Conservation (phyloP, 2,888 invertebrate species). For the Aphidoletes aphidimyza region DNA sequence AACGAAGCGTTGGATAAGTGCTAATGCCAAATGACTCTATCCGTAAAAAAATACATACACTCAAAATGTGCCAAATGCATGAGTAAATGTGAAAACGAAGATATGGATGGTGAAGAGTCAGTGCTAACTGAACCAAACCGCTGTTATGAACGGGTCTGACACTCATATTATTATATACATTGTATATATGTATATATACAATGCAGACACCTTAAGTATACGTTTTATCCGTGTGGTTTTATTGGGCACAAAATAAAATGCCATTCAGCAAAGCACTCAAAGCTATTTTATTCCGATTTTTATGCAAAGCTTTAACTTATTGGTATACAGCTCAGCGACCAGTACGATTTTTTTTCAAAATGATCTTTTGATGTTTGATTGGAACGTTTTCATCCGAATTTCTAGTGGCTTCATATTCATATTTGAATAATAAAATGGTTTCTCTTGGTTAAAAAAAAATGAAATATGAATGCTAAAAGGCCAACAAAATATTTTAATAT, state of each 20-base stretch:
- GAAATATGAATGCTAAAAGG: too few species aligned
- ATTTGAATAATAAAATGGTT: background rate
- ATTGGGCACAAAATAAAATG: too few species aligned
- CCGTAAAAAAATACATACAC: constrained; percentile 38
- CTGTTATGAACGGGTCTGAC: too few species aligned
- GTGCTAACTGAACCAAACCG: too few species aligned
- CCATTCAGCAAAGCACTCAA: too few species aligned
- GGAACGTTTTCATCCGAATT: background rate
- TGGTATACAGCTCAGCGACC: background rate
- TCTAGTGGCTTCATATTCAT: background rate
- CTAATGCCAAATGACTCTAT: constrained; percentile 32
- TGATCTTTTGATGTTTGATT: constrained; percentile 40
- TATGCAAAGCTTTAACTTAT: background rate
- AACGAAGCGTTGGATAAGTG: constrained; percentile 18
- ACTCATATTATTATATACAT: too few species aligned
- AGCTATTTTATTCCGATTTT: background rate
- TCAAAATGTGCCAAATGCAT: background rate
- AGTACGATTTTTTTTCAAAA: background rate
- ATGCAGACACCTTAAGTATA: too few species aligned
- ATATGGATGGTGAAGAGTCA: too few species aligned
- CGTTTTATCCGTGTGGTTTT: too few species aligned
- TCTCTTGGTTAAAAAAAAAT: background rate
- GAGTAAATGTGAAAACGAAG: too few species aligned
- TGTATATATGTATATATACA: too few species aligned
- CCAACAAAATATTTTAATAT: background rate